Base-by-base conservation (phyloP, 2,888 invertebrate genomes). In the Drosophila tripunctata region DNA sequence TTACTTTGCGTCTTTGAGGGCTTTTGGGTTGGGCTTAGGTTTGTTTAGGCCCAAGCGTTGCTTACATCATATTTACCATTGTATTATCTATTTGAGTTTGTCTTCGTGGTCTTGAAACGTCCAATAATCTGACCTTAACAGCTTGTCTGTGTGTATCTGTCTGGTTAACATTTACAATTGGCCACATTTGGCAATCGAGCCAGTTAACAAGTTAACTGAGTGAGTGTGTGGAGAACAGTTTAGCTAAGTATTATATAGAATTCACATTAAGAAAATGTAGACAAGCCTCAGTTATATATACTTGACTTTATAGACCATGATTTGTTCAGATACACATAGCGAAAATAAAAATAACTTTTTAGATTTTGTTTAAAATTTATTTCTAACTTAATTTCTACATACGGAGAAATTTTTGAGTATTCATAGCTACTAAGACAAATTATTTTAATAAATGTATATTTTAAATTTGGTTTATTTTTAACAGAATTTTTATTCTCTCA, bases 11-110 rank as follows among this genome's bases (percentile, higher is more conserved):
- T 33, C 38, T 55, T 58, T 55, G 48, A 45, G 57, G 51, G 62
- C 51, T 47, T 44, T 58, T 52, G n/a, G n/a, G 65, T 52, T 63
- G 51, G 12, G 22, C 47, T 36, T 22, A 5, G 41, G 80, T 72
- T 79, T 83, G 72, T 64, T 69, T 67, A 76, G 61, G 69, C 75
- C 72, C 82, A 74, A 51, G 14, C 17, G 22, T 8, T 17, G 51
- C 64, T 84, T 87, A 87, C 88, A 84, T 84, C 75, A 84, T 86
- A 57, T 87, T 86, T 82, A 67, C 63, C 8, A 14, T 44, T 64
- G 41, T 67, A 17, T 69, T 81, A 74, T 74, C 74, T 75, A 41
- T 21, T 19, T 15, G 10, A 12, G 64, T 40, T 60, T 40, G 19
- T 8, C 40, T 22, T 19, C 22, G 62, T 80, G 74, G 50, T 75